Percentiles rank a stretch among this genome's conserved stretches.
These are phyloP conservation scores for Scelioninae gen. 2 DNA, from an alignment of 2,888 invertebrate genomes.

Conservation along the genomic window DNA sequence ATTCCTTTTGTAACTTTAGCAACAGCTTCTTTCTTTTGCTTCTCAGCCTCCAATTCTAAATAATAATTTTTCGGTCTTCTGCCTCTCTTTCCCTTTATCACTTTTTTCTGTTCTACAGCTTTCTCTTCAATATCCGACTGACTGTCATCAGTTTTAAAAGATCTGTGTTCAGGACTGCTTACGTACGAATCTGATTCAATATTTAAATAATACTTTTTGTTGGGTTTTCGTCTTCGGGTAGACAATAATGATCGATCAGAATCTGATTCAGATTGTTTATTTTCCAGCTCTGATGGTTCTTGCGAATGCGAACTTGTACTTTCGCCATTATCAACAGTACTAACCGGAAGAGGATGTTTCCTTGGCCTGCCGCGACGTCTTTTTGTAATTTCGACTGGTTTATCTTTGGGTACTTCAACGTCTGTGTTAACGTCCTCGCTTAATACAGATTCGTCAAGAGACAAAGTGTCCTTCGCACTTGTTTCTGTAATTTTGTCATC, in stretches of 20 bases:
- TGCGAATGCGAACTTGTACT: slow-evolving; percentile 40
- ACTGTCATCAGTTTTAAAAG: slow-evolving; percentile 69
- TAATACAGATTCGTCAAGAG: slow-evolving; percentile 10
- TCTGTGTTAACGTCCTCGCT: slow-evolving; percentile 16
- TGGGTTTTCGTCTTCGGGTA: slow-evolving; percentile 68
- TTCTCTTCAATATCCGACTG: slow-evolving; percentile 71
- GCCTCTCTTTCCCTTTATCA: slow-evolving; percentile 35
- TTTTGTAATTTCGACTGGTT: slow-evolving; percentile 49
- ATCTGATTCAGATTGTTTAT: slow-evolving; percentile 68
- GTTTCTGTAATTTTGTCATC: background rate
- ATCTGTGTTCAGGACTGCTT: slow-evolving; percentile 66
- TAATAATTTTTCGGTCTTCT: slow-evolving; percentile 42
- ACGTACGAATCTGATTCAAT: slow-evolving; percentile 65
- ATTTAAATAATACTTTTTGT: slow-evolving; percentile 64
- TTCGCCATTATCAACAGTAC: slow-evolving; percentile 47
- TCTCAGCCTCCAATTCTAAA: slow-evolving; percentile 38
- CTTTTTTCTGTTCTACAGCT: slow-evolving; percentile 38
- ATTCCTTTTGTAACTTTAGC: slow-evolving; percentile 4
- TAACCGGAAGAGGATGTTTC: slow-evolving; percentile 34
- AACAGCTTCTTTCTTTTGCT: background rate
- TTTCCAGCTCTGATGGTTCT: slow-evolving; percentile 58
- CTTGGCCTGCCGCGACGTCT: slow-evolving; percentile 65
- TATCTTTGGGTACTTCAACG: slow-evolving; percentile 35
- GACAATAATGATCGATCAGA: slow-evolving; percentile 67
- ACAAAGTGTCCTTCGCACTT: slow-evolving; percentile 18